Evolutionary conservation across 2,888 invertebrate genomes (phyloP), one percentile per base, ranked within the genome.

Genomic region (Plebejus argus): DNA sequence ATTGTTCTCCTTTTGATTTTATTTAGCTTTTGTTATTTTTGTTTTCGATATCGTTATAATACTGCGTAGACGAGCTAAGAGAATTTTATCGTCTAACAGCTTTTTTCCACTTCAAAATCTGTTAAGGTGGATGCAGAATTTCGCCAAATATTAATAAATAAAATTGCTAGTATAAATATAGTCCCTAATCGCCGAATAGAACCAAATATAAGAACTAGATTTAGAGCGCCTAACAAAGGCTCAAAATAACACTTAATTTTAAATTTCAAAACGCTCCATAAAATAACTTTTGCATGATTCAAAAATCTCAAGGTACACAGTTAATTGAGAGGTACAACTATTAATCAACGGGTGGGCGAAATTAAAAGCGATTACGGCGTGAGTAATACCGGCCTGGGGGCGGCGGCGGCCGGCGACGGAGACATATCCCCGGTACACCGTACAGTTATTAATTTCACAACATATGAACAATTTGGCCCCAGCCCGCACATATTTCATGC

Each of bases 261-360:
- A 1, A 10, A 39, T 39, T 12, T 39, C 10, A 39, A 39, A 39
- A 39, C 10, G 0, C 45, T 10, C 10, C 3, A 3, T 45, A 45
- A 18, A 1, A 0, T 45, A 8, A 3, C 88, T 88, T 85, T 84
- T 82, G 84, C 82, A 82, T 82, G 79, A 79, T 78, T 78, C 77
- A 7, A 66, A 79, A 79, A 78, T 78, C 79, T 81, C 79, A 80
- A 84, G 83, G 82, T 81, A 85, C 82, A 87, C 87, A 12, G 49
- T 81, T 82, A 86, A 86, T 87, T 86, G 86, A 87, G 83, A 89
- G 88, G 90, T 87, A 89, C 89, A 87, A 87, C 86, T 87, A 88
- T 92, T 91, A 91, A 92, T 92, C 91, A 92, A 87, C 83, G 86
- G 86, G 87, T 86, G 85, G 87, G 87, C 86, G 87, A 91, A 91